Evolutionary conservation across 2,888 invertebrate genomes (phyloP).

Genomic region (Pseudanteris insignis): DNA sequence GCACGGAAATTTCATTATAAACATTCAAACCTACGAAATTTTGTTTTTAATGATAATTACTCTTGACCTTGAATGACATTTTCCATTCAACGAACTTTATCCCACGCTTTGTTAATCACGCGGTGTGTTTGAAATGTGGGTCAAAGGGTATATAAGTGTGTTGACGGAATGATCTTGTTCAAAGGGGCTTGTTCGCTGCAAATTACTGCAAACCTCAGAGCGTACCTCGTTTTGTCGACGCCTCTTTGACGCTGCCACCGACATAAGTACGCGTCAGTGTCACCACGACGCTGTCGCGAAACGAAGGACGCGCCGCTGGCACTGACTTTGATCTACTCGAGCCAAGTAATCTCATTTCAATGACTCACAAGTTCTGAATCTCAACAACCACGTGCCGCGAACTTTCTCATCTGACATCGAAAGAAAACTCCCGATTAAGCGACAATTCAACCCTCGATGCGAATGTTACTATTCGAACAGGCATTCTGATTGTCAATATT

Average conservation of each 20-base stretch:
- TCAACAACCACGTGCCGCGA: slow-evolving; percentile 13
- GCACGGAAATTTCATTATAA: too few species aligned
- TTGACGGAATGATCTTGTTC: slow-evolving; percentile 20
- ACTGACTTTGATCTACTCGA: slow-evolving; percentile 41
- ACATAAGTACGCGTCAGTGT: slow-evolving; percentile 35
- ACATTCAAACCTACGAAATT: too few species aligned
- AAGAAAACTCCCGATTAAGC: neutral
- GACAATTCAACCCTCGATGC: too few species aligned
- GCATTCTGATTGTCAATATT: too few species aligned
- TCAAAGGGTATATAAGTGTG: slow-evolving; percentile 23
- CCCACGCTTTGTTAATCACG: too few species aligned
- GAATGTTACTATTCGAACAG: too few species aligned
- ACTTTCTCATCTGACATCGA: too few species aligned
- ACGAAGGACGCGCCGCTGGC: slow-evolving; percentile 30
- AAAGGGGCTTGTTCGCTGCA: slow-evolving; percentile 34
- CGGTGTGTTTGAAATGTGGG: too few species aligned
- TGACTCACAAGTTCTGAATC: slow-evolving; percentile 30
- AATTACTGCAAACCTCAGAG: slow-evolving; percentile 31
- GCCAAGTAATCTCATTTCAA: slow-evolving; percentile 36
- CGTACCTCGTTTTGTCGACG: slow-evolving; percentile 33
- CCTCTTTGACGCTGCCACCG: slow-evolving; percentile 33
- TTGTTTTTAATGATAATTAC: too few species aligned
- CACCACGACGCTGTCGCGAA: slow-evolving; percentile 11
- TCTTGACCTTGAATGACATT: too few species aligned
- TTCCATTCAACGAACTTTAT: too few species aligned